Evolutionary conservation across 2,113 vertebrate species (phyloP), one percentile per base, ranked within the genome.

Genomic region (Vimba vimba): DNA sequence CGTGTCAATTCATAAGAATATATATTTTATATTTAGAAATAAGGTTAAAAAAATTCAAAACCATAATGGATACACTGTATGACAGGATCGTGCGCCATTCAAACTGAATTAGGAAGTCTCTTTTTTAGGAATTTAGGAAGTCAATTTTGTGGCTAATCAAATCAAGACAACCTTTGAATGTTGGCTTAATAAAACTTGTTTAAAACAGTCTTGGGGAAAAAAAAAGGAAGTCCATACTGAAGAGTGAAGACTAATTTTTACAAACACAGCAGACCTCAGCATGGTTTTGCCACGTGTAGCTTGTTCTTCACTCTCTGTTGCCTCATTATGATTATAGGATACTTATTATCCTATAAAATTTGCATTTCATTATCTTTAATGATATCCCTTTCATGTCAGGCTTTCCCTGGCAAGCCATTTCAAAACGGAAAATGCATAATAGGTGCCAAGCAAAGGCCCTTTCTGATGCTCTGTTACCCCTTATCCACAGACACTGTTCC

Each of bases 361-460:
- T 55, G 13, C 6, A 66, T 52, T 33, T 23, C 45, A 50, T 13
- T 50, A 47, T 74, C 9, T 43, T 75, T 66, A 79, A 55, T 77
- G 43, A 76, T 76, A 62, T 47, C 25, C 25, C 27, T n/a, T 84
- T 84, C 39, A 73, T 76, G 25, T 57, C 25, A 62, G 52, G 43
- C 57, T 30, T 47, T 30, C 19, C 25, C 43, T 27, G 50, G 39
- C 60, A 84, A 71, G 50, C 55, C 17, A 39, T 76, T 62, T n/a
- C 52, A 59, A 33, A 57, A 78, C 8, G 13, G 27, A 4, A 8
- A 79, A 47, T 17, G n/a, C 27, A 68, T 68, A 47, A 78, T 69
- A 85, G 19, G 7, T 78, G 60, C 6, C 23, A 43, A 69, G 78
- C 39, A 64, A 15, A 23, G 17, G 30, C 23, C 17, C 25, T 84